These are phyloP conservation scores for Vulpes lagopus DNA, from an alignment of 2,113 vertebrate genomes.

Conservation along the genomic window DNA sequence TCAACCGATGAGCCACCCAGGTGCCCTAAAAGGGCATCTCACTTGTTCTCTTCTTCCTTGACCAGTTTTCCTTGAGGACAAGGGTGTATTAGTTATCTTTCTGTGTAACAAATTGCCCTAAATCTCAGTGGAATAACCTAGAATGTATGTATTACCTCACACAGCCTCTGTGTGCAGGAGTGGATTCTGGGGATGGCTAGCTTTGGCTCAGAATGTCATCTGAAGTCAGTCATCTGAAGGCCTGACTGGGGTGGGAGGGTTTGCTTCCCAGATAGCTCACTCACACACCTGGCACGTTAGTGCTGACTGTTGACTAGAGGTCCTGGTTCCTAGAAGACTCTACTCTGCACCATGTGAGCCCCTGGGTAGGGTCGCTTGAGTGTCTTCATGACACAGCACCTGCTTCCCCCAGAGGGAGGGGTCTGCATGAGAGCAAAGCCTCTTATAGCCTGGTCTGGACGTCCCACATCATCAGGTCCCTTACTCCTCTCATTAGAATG, in stretches of 20 bases:
- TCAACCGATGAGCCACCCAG: too few species aligned
- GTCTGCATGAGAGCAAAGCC: not conserved
- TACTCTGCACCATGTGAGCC: not conserved
- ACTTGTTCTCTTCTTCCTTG: not conserved
- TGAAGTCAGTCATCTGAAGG: not conserved
- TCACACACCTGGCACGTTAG: not conserved
- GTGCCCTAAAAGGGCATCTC: too few species aligned
- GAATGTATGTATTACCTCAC: too few species aligned
- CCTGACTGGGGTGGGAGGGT: not conserved
- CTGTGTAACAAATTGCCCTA: not conserved
- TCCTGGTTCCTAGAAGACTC: not conserved
- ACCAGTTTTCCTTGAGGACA: not conserved
- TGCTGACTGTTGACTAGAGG: rapidly evolving
- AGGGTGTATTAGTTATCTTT: not conserved
- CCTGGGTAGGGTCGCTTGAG: too few species aligned
- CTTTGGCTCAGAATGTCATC: not conserved
- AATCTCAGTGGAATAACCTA: not conserved
- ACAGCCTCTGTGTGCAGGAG: not conserved
- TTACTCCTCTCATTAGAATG: not conserved
- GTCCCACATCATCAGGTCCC: not conserved
- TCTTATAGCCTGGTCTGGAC: not conserved
- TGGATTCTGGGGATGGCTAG: not conserved
- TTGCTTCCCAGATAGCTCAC: not conserved
- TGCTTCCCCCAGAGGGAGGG: too few species aligned
- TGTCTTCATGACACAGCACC: not conserved